Conservation (phyloP, 1,140 invertebrate species). For the Neuroterus valhalla region DNA sequence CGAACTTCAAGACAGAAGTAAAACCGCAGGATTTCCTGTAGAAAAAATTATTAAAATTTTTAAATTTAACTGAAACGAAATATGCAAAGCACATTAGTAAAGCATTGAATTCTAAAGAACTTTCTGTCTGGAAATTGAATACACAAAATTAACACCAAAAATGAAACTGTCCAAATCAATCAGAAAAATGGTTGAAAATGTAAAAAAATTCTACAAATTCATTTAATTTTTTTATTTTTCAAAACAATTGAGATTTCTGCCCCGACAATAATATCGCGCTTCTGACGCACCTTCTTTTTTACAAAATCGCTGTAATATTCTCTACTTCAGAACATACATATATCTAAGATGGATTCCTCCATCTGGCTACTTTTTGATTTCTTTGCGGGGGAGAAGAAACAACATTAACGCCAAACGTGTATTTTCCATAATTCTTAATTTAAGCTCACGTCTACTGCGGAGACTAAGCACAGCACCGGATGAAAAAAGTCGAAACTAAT, state of each 20-base stretch:
- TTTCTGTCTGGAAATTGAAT: no score
- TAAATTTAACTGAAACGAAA: no score
- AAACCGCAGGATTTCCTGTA: no score
- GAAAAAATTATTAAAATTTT: no score
- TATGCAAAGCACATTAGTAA: no score
- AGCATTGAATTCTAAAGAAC: no score
- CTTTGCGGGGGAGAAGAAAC: background rate
- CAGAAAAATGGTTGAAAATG: background rate
- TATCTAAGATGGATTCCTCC: background rate
- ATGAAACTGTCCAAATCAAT: background rate
- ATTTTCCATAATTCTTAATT: conserved; percentile 14
- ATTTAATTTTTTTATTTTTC: background rate
- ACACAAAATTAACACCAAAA: no score
- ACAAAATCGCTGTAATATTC: conserved; percentile 14
- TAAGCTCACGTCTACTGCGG: conserved; percentile 9
- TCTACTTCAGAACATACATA: conserved; percentile 3
- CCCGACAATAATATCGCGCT: background rate
- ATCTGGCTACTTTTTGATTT: conserved; percentile 7
- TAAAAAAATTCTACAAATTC: no score
- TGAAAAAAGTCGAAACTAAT: conserved; percentile 55
- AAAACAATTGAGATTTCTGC: background rate
- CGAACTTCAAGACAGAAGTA: no score
- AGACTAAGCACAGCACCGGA: conserved; percentile 47
- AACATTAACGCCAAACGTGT: conserved; percentile 20
- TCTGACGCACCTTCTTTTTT: conserved; percentile 18